Conservation (phyloP, 2,797 vertebrate genomes). For the Bucorvus abyssinicus region DNA sequence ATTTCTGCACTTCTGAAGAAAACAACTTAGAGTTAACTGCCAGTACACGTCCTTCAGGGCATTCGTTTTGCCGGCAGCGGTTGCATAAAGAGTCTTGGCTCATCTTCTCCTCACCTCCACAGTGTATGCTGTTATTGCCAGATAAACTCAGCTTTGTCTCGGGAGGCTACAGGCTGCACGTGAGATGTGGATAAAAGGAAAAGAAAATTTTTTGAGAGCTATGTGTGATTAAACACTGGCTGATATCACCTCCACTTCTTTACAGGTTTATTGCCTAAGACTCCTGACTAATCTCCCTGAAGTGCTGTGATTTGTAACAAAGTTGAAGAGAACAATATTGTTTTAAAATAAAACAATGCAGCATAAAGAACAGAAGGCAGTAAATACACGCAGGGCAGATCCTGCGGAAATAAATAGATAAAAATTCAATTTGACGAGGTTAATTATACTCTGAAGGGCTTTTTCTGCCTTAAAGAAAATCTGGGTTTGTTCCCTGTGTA, state of each 20-base stretch:
- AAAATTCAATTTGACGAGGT: constrained; percentile 52
- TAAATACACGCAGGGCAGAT: constrained; percentile 12
- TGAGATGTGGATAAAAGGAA: not conserved
- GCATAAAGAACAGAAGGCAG: not conserved
- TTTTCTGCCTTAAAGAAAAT: constrained; percentile 2
- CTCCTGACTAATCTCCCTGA: constrained; percentile 1
- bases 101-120: constrained; percentile 45
- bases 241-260: constrained; percentile 18
- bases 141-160: constrained; percentile 58
- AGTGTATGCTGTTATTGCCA: constrained; percentile 5
- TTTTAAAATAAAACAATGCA: constrained; percentile 16
- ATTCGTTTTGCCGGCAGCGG: constrained; percentile 7
- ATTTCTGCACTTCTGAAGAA: constrained; percentile 5
- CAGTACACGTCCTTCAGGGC: constrained; percentile 6
- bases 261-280: constrained; percentile 18
- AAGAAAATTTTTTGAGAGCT: constrained; percentile 9
- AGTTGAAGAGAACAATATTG: constrained; percentile 34
- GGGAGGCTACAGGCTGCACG: not conserved
- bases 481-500: not conserved
- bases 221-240: constrained; percentile 47
- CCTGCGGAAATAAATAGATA: constrained; percentile 33
- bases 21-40: not conserved
- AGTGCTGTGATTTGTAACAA: constrained; percentile 34
- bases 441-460: constrained; percentile 41
- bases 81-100: constrained; percentile 59